These are phyloP conservation scores for Nymphalis urticae DNA, from an alignment of 2,888 invertebrate species.

Conservation along the genomic window DNA sequence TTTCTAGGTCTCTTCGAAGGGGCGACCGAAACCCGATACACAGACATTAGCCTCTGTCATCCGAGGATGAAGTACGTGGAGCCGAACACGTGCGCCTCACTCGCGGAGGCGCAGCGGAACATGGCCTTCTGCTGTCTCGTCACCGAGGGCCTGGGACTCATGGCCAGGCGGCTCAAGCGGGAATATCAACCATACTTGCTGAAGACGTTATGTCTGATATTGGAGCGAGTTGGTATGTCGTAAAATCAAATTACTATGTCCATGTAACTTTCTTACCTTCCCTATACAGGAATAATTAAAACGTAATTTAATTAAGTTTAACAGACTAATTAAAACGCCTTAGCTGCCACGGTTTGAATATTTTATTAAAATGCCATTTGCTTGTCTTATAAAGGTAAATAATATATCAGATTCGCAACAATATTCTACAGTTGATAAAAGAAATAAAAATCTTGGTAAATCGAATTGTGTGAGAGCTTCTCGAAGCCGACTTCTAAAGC, in stretches of 20 bases:
- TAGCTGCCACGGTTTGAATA: no score
- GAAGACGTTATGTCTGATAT: conserved; percentile 84
- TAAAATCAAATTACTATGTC: background rate
- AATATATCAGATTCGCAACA: no score
- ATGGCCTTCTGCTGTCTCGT: conserved; percentile 85
- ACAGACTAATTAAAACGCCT: no score
- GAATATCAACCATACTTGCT: conserved; percentile 83
- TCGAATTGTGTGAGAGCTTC: no score
- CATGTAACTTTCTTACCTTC: background rate
- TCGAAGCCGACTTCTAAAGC: no score
- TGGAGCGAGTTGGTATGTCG: conserved; percentile 86
- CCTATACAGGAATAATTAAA: background rate
- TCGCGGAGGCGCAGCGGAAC: conserved; percentile 82
- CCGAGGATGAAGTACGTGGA: conserved; percentile 24
- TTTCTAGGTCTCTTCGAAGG: conserved; percentile 69
- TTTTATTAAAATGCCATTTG: no score
- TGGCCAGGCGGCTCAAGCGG: conserved; percentile 78
- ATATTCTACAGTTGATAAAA: no score
- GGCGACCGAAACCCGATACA: conserved; percentile 65
- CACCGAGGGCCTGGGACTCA: conserved; percentile 85
- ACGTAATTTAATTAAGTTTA: background rate
- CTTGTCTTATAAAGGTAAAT: no score
- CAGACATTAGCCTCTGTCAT: conserved; percentile 61
- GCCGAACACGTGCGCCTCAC: conserved; percentile 46
- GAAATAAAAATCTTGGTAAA: no score